Conservation (phyloP, 2,113 vertebrate species). For the Caretta caretta region DNA sequence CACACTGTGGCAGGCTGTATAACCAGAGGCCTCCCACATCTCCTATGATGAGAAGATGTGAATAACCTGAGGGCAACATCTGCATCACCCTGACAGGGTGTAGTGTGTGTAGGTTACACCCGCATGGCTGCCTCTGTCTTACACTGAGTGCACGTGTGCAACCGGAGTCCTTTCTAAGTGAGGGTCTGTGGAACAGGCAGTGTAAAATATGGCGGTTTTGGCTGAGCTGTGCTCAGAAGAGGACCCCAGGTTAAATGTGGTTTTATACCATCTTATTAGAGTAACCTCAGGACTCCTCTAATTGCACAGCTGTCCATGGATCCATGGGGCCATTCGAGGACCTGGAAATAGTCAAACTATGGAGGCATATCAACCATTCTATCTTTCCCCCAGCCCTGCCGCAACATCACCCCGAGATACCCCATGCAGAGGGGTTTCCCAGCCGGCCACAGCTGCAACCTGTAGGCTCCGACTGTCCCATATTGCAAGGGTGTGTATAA, state of each 20-base stretch:
- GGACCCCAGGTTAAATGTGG: not conserved
- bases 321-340: not conserved
- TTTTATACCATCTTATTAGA: not conserved
- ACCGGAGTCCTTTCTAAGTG: not conserved
- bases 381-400: not conserved
- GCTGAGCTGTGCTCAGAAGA: not conserved
- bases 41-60: not conserved
- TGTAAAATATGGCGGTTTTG: not conserved
- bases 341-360: not conserved
- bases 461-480: not conserved
- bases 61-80: not conserved
- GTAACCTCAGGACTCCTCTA: not conserved
- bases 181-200: not conserved
- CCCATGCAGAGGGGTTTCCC: not conserved
- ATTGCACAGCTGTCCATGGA: not conserved
- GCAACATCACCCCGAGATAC: not conserved
- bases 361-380: not conserved
- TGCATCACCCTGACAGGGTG: not conserved
- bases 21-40: not conserved
- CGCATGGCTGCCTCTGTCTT: not conserved
- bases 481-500: accelerated
- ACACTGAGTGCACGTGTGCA: not conserved
- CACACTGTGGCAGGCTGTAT: not conserved
- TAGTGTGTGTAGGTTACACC: not conserved
- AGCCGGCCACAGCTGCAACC: not conserved